Evolutionary conservation across 30 jellyfish, hydroid and myxozoan species (phyloP), one percentile per base, ranked within the genome.

Genomic region (Aurelia sp.): DNA sequence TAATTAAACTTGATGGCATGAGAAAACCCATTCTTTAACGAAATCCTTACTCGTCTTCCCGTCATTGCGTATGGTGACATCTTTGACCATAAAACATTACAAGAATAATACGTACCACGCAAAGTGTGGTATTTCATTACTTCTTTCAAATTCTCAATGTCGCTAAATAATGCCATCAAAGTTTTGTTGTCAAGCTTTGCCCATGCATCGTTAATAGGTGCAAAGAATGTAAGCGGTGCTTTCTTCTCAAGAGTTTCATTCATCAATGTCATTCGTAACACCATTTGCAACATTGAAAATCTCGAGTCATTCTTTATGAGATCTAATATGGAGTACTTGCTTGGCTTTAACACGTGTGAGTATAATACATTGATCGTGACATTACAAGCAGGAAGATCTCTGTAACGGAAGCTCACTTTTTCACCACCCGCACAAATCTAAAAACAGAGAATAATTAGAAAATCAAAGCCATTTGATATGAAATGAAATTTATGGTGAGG

Each of bases 141-240:
- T 52, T 64, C 57, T 41, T 30, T 63, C 40, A 78, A 52, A 15
- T 62, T 13, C 0, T 63, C 80, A 12, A 20, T 66, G 53, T 78
- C 60, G 16, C n/a, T 40, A 47, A 78, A 78, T 8, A 61, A 21
- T 2, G 24, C 13, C 13, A 65, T 66, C 60, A 78, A 47, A 35
- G 89, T 78, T 22, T 52, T 44, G 60, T 78, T 78, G 13, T 78
- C 89, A 27, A 78, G 89, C 33, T 62, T 38, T 17, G 78, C 19
- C 89, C 89, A 78, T 8, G 89, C 89, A 3, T 78, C 81, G 57
- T 78, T 48, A 19, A 73, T 33, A 8, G 89, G 89, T 5, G 89
- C 89, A 44, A 78, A 78, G 27, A 78, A 62, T 4, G 89, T 78
- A 4, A 78, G 8, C 7, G 89, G 80, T 10, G 89, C 65, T 48